Evolutionary conservation across 2,797 vertebrate species (phyloP).

Genomic region (Apogon talboti): DNA sequence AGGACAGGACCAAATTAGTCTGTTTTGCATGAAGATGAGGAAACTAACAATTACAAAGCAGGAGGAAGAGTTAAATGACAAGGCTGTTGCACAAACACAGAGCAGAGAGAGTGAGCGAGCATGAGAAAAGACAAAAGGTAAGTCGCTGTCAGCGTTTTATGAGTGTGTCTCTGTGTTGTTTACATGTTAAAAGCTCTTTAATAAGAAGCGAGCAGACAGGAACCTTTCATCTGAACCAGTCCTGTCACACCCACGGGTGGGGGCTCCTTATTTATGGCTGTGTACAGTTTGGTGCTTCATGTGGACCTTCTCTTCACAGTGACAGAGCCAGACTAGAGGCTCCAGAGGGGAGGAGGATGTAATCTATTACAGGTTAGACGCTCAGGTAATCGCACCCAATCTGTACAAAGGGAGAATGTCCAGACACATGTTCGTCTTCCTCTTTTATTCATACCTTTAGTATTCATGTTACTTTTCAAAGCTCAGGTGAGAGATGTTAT

Average conservation of each 20-base stretch:
- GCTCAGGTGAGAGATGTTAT: too few species aligned
- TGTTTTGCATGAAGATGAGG: not conserved
- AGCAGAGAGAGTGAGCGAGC: slow-evolving; percentile 16
- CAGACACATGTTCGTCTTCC: too few species aligned
- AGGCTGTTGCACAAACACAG: not conserved
- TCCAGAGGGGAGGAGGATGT: slow-evolving; percentile 44
- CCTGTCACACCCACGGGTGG: slow-evolving; percentile 65
- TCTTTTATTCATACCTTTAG: too few species aligned
- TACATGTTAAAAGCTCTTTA: slow-evolving; percentile 83
- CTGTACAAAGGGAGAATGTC: too few species aligned
- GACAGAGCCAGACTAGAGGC: slow-evolving; percentile 65
- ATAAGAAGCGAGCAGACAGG: slow-evolving; percentile 74
- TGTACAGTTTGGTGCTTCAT: slow-evolving; percentile 68
- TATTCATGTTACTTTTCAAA: too few species aligned
- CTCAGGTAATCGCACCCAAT: too few species aligned
- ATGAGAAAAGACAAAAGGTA: slow-evolving; percentile 37
- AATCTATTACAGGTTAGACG: too few species aligned
- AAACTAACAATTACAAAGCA: too few species aligned
- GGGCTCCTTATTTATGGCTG: slow-evolving; percentile 79
- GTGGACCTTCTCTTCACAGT: slow-evolving; percentile 63
- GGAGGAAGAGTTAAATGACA: too few species aligned
- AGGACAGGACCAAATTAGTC: not conserved
- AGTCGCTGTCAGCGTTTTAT: slow-evolving; percentile 72
- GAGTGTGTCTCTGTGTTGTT: slow-evolving; percentile 80
- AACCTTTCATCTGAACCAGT: slow-evolving; percentile 83